Conservation (phyloP, 64 coral and sea anemone species). For the Pocillopora verrucosa region DNA sequence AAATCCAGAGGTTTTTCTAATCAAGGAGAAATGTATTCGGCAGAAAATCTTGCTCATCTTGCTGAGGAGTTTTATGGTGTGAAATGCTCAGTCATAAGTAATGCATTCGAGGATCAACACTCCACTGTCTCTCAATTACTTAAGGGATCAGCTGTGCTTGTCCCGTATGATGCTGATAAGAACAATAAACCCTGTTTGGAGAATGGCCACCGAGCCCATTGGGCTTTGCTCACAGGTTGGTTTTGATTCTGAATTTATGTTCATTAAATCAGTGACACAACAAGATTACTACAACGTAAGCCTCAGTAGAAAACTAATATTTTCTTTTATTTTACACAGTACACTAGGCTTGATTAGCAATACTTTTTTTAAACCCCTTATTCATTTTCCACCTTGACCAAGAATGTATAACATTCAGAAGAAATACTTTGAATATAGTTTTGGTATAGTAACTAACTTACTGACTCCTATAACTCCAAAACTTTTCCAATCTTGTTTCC, state of each 20-base stretch:
- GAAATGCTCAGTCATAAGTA: conserved; percentile 24
- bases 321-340: too few species aligned
- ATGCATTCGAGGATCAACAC: conserved; percentile 52
- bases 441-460: too few species aligned
- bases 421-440: too few species aligned
- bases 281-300: too few species aligned
- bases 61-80: conserved; percentile 77
- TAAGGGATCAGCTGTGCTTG: conserved; percentile 65
- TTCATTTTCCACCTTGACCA: too few species aligned
- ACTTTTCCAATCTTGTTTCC: too few species aligned
- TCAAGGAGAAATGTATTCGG: conserved; percentile 90
- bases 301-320: too few species aligned
- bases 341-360: too few species aligned
- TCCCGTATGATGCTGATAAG: conserved; percentile 94
- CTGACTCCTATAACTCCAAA: too few species aligned
- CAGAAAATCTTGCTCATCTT: conserved; percentile 65
- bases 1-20: conserved; percentile 54
- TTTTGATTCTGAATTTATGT: background rate
- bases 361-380: too few species aligned
- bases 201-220: conserved; percentile 82
- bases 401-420: too few species aligned
- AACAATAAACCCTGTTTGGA: conserved; percentile 87
- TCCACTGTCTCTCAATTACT: conserved; percentile 49
- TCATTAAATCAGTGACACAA: too few species aligned
- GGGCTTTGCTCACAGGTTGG: conserved; percentile 89